Base-by-base conservation (phyloP, 1,140 invertebrate genomes). In the Nautilus pompilius region DNA sequence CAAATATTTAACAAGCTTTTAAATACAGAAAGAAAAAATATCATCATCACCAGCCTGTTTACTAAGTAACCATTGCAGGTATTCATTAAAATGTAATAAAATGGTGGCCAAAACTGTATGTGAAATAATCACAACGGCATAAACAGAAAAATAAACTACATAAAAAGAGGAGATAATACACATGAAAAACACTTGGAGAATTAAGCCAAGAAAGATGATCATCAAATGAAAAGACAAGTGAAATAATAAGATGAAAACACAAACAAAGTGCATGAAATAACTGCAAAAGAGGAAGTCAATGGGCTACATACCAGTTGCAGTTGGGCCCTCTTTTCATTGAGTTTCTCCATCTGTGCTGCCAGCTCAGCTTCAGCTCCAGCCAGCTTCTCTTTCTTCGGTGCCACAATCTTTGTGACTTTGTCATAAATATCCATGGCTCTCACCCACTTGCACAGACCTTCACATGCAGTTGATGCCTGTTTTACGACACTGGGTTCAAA, bases 351-450 rank as follows among this genome's bases (percentile, higher is more conserved):
- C 65, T 85, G 80, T 10, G 75, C 66, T 4, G 73, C 66, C 60
- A 83, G 64, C 51, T 84, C 82, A 17, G 57, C 65, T 65, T 84
- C 81, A 28, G 83, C 83, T 53, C 77, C 76, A 6, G 72, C 76
- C 60, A 84, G 66, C 59, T 82, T 83, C 13, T 68, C 68, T 65
- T 83, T 92, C 8, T 86, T 86, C 20, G 85, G 85, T 33, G 84
- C 84, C 15, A 86, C 84, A 45, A 85, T 78, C 70, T 84, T 84
- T 32, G 81, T 79, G 20, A 86, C 84, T 51, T 73, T 75, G 61
- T 85, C 82, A 72, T 86, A 86, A 10, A 80, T 75, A 57, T 86
- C 85, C 73, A 86, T 80, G 30, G 85, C 84, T 41, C 79, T 66
- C 20, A 86, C 83, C 82, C 82, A 84, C 45, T 70, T 77, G 67